phyloP scores from a whole-genome alignment of 2,797 vertebrate species.

The Coregonus sp. region DNA sequence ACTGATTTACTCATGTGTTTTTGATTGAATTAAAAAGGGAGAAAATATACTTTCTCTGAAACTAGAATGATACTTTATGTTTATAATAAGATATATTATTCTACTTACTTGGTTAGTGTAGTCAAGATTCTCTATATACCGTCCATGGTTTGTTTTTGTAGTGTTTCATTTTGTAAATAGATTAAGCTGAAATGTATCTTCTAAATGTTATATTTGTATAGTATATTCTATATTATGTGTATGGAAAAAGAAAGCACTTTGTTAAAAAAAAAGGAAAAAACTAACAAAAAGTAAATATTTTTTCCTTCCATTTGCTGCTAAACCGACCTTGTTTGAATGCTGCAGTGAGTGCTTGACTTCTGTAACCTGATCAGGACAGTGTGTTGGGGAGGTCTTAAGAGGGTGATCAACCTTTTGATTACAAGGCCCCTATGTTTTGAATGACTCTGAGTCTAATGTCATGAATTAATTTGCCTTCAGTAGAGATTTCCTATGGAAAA shows the following conservation, averaged over 20 bases:
- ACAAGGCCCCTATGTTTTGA: constrained; percentile 73
- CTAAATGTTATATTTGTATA: constrained; percentile 92
- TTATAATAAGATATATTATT: constrained; percentile 32
- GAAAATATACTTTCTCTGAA: constrained; percentile 71
- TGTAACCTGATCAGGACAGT: constrained; percentile 74
- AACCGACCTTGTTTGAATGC: constrained; percentile 96
- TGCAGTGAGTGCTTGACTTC: constrained; percentile 95
- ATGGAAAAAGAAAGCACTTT: constrained; percentile 95
- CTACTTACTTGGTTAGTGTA: constrained; percentile 4
- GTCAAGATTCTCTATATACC: constrained; percentile 56
- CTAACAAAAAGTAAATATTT: constrained; percentile 80
- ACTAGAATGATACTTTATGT: constrained; percentile 60
- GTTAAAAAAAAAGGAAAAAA: constrained; percentile 72
- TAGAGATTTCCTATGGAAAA: constrained; percentile 89
- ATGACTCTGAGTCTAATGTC: constrained; percentile 74
- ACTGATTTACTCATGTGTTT: constrained; percentile 18
- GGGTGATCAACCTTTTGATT: constrained; percentile 65
- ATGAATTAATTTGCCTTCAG: constrained; percentile 83
- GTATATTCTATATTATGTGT: constrained; percentile 84
- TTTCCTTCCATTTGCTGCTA: constrained; percentile 99
- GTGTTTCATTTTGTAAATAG: constrained; percentile 73
- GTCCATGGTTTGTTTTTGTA: constrained; percentile 64
- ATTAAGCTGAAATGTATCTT: constrained; percentile 78
- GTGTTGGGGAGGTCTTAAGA: constrained; percentile 57
- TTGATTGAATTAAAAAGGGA: constrained; percentile 72